Evolutionary conservation across 2,888 invertebrate genomes (phyloP).

Genomic region (Anthoptus insignis): DNA sequence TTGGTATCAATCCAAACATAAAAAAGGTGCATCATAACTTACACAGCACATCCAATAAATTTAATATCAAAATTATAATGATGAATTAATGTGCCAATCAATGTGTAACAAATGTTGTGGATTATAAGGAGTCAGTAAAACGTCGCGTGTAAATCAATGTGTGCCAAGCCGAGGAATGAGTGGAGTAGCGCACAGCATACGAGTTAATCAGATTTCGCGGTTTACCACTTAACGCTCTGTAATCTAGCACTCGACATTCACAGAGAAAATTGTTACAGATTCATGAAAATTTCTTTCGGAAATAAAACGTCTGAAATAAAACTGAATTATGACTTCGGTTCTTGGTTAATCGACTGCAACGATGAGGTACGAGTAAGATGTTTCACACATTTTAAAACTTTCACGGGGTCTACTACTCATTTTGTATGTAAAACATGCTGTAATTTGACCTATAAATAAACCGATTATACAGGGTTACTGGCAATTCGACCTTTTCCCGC

Average conservation of each 20-base stretch:
- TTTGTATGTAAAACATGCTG: too few relatives aligned
- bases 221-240: constrained; percentile 38
- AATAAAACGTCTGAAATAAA: not conserved
- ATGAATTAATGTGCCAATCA: not conserved
- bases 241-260: constrained; percentile 22
- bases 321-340: not conserved
- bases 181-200: constrained; percentile 33
- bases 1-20: not conserved
- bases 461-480: too few relatives aligned
- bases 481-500: too few relatives aligned
- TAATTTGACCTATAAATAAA: too few relatives aligned
- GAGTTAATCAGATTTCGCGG: constrained; percentile 39
- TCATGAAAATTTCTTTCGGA: not conserved
- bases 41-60: not conserved
- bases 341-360: not conserved
- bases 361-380: too few relatives aligned
- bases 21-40: not conserved
- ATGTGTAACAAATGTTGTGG: constrained; percentile 23
- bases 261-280: constrained; percentile 4
- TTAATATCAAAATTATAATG: not conserved
- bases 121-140: constrained; percentile 26
- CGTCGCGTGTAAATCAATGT: constrained; percentile 36
- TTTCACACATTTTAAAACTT: too few relatives aligned
- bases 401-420: too few relatives aligned
- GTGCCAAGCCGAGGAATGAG: constrained; percentile 30